Conservation (phyloP, 1,140 invertebrate genomes). For the Gonatopus flavifemur region DNA sequence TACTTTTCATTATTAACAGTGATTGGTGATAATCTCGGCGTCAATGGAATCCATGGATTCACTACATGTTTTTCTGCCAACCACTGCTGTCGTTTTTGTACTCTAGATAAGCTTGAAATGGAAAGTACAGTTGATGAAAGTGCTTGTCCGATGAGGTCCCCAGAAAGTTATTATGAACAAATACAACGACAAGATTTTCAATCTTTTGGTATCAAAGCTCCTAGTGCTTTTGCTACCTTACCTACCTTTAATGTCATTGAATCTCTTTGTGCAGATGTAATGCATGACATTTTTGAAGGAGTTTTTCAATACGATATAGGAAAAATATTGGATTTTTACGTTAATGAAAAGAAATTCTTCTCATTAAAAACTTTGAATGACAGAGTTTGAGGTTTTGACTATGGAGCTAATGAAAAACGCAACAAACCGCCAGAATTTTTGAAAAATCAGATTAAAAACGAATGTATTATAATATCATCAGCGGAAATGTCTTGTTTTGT, state of each 20-base stretch:
- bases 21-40: no score
- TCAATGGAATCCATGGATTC: slow-evolving; percentile 3
- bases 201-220: slow-evolving; percentile 3
- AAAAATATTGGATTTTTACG: slow-evolving; percentile 7
- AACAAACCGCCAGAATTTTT: background rate
- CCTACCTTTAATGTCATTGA: slow-evolving; percentile 5
- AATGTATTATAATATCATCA: background rate
- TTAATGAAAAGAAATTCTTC: slow-evolving; percentile 5
- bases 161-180: slow-evolving; percentile 1
- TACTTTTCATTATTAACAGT: no score
- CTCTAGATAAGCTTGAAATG: background rate
- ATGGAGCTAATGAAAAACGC: background rate
- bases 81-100: slow-evolving; percentile 3
- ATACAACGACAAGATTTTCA: slow-evolving; percentile 3
- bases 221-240: slow-evolving; percentile 2
- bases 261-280: background rate
- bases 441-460: background rate
- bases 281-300: slow-evolving; percentile 10
- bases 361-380: slow-evolving; percentile 7
- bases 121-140: slow-evolving; percentile 1
- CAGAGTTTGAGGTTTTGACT: background rate
- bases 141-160: background rate
- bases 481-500: background rate
- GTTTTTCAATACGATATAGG: slow-evolving; percentile 5
- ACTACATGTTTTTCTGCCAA: slow-evolving; percentile 4